Base-by-base conservation (phyloP, 30 jellyfish, hydroid and myxozoan species). In the Morbakka virulenta region DNA sequence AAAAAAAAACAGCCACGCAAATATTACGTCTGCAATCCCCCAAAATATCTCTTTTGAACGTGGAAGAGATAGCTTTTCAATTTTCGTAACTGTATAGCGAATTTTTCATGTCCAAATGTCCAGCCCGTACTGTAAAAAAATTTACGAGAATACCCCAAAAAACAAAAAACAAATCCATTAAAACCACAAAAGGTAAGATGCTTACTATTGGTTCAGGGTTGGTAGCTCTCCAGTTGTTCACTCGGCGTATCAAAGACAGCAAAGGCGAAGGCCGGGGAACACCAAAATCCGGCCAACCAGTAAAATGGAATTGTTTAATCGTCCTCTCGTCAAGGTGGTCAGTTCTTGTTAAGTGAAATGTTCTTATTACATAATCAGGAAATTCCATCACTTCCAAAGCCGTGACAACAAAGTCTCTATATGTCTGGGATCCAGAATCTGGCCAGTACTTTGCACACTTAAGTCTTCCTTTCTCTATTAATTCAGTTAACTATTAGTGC, bases 361-460 rank as follows among this genome's bases (percentile, higher is more conserved):
- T 85, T 13, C 94, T 73, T 31, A 92, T 84, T 2, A 84, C 88
- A 28, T 76, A 94, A 34, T 92, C 98, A 13, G 98, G 96, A 62
- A 64, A 92, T 32, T 92, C 95, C 0, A 67, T 62, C 0, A 64
- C 65, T 32, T 92, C 98, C 52, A 76, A 61, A 26, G 82, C 67
- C n/a, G 89, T 92, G 2, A 92, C 86, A 29, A 80, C 73, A 12
- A 92, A 79, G 62, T 74, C 96, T 48, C 71, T 86, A 35, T 68
- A 74, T 11, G 95, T 50, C 65, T 62, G n/a, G 24, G 91, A 30
- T 34, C 98, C 98, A 2, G 64, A 84, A 34, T 88, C 79, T 4
- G 98, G 95, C 98, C 98, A 92, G 65, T 92, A 92, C 31, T 92
- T 89, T 1, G 98, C 98, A 62, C 98, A 92, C 57, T 92, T 92